Conservation (phyloP, 2,888 invertebrate species). For the Emmelina monodactyla region DNA sequence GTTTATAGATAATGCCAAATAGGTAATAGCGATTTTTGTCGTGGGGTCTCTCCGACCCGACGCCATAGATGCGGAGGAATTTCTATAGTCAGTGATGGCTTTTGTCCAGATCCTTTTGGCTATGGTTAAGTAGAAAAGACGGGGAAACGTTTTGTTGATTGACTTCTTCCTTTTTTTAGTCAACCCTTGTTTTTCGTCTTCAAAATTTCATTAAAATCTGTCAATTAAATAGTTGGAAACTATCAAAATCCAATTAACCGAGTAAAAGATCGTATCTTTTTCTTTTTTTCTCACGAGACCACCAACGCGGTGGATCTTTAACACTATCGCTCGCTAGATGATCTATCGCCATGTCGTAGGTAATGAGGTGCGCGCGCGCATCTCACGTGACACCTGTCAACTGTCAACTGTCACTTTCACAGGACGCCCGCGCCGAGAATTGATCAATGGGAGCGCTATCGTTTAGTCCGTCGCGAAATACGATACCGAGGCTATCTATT, state of each 20-base stretch:
- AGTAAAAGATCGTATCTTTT: constrained; percentile 39
- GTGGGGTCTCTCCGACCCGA: too few species aligned
- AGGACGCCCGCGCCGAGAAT: constrained; percentile 46
- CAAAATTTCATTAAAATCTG: constrained; percentile 19
- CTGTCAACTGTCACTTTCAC: constrained; percentile 53
- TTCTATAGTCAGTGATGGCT: too few species aligned
- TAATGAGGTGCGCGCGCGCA: constrained; percentile 40
- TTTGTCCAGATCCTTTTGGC: constrained; percentile 37
- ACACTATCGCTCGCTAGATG: constrained; percentile 53
- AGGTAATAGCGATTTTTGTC: constrained; percentile 39
- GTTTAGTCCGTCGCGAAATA: constrained; percentile 46
- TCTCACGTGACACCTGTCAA: constrained; percentile 58
- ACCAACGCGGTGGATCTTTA: constrained; percentile 46
- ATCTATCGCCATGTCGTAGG: constrained; percentile 42
- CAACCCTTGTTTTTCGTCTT: background rate
- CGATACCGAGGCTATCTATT: too few species aligned
- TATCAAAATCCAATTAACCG: constrained; percentile 32
- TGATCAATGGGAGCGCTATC: constrained; percentile 39
- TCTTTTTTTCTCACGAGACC: constrained; percentile 26
- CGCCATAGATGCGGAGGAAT: too few species aligned
- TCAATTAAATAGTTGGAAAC: too few species aligned
- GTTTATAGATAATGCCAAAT: constrained; percentile 62
- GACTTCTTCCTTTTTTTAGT: background rate
- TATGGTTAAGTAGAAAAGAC: constrained; percentile 34
- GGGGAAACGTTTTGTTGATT: constrained; percentile 18